Base-by-base conservation (phyloP, 2,888 invertebrate genomes). In the Enchytraeus crypticus region DNA sequence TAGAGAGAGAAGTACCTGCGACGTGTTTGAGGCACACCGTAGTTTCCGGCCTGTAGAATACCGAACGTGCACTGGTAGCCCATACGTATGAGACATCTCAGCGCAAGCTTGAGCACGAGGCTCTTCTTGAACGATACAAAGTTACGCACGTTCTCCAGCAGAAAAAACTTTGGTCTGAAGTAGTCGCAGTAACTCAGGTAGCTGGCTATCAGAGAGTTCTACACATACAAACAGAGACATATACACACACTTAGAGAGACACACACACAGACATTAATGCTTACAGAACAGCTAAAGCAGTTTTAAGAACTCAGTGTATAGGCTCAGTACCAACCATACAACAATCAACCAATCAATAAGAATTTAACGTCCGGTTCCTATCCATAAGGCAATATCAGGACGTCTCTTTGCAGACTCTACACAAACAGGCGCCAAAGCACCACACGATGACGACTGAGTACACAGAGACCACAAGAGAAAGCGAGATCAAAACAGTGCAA, bases 61-160 rank as follows among this genome's bases (percentile, higher is more conserved):
- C 89, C 90, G 73, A 90, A 89, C 0, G 89, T 86, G 67, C 88
- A 89, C 79, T 90, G 90, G 74, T 91, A 91, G 0, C 90, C 90
- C 87, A 91, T 90, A 55, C 85, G 84, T 32, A 89, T 73, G 21
- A 91, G 80, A 66, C 89, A 87, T 1, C 87, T 80, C 38, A 90
- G 76, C 0, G 89, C 87, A 66, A 90, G 76, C 78, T 90, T 90
- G 56, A 91, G 78, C 29, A 90, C 88, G 85, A 89, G 86, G 49
- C 86, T 85, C 62, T 84, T 84, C 74, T 90, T 89, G 76, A 88
- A 90, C 0, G 87, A 86, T 0, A 89, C 88, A 77, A 91, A 90
- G 78, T 90, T 90, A 53, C 89, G 81, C 0, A 91, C 90, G 72
- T 90, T 90, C 78, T 91, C 90, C 73, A 91, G 80, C 29, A 91